Base-by-base conservation (phyloP, 2,113 vertebrate species). In the Ammodytes marinus region DNA sequence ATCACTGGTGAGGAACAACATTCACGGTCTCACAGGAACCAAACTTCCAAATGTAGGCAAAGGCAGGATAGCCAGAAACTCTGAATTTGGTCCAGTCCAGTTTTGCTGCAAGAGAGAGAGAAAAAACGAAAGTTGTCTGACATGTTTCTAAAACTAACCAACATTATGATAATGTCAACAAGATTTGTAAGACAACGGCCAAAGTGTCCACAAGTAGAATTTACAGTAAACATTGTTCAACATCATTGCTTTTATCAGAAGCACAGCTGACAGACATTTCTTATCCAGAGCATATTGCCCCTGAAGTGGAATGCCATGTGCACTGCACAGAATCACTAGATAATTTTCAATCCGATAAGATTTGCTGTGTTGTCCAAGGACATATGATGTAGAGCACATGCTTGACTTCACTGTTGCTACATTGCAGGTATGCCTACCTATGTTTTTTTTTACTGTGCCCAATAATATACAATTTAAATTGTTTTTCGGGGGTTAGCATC, bases 81-180 rank as follows among this genome's bases (percentile, higher is more conserved):
- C 53, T 57, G 27, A 77, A 80, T 88, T 40, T 58, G 49, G 13
- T 75, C 69, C 61, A 64, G 74, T 92, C 74, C 87, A 74, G 63
- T 66, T 79, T 88, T 67, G 86, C 93, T 94, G 90, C 19, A 94
- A 89, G 43, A 85, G 42, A 81, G 80, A 69, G 67, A 67, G 10
- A 80, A 3, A 80, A 78, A 77, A 79, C 3, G 79, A 55, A 73
- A 69, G 3, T 7, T 70, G 40, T 2, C 4, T 73, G 11, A 65
- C 9, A 60, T 35, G 35, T 75, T 80, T 75, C 17, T 27, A 17
- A 70, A 68, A 64, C 79, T 88, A 84, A 76, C 84, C 49, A 82
- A 71, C 49, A 55, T 65, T 79, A 83, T 80, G 42, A 74, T 12
- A 84, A 59, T 86, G 39, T 76, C 80, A 89, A 88, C 80, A 86